Evolutionary conservation across 2,888 invertebrate species (phyloP), one percentile per base, ranked within the genome.

Genomic region (Gibbula magus): DNA sequence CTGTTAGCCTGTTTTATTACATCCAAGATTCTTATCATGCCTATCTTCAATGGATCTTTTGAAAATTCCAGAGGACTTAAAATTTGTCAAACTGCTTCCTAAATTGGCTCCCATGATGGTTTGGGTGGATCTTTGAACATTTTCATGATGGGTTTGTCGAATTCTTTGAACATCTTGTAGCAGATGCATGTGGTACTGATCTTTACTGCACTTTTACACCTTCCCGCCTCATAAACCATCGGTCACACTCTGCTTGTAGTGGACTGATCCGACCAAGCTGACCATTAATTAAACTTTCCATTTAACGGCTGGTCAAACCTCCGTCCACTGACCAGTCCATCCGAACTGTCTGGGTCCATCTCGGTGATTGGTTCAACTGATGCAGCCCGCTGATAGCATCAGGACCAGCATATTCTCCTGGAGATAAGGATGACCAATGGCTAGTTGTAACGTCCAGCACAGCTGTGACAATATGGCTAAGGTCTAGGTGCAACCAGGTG

Each of bases 221-320:
- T 70, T 13, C 35, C n/a, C 70, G 70, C n/a, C 20, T n/a, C 70
- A 70, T 70, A 70, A 70, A 70, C 20, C 18, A 70, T 35, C 32
- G n/a, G 39, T 35, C 29, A 39, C 39, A 35, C 32, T 20, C 70
- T 18, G 35, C 70, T 35, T 70, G 18, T 35, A 70, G 70, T 70
- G 16, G 20, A 32, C 29, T 70, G 70, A 35, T 39, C 35, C 32
- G 20, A 35, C 16, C 70, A 70, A 10, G 16, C 20, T 29, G 29
- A 35, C 70, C 70, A 32, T 70, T 70, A 70, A 70, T 4, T 35
- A 18, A 32, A 39, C 32, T 32, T 39, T 32, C 70, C 70, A 39
- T 70, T 70, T 70, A 70, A 70, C 70, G 39, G 70, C 70, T 70
- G 70, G 70, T 35, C 70, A 70, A n/a, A 35, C 70, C 3, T 70